Conservation (phyloP, 2,113 vertebrate genomes). For the Hylia prasina region DNA sequence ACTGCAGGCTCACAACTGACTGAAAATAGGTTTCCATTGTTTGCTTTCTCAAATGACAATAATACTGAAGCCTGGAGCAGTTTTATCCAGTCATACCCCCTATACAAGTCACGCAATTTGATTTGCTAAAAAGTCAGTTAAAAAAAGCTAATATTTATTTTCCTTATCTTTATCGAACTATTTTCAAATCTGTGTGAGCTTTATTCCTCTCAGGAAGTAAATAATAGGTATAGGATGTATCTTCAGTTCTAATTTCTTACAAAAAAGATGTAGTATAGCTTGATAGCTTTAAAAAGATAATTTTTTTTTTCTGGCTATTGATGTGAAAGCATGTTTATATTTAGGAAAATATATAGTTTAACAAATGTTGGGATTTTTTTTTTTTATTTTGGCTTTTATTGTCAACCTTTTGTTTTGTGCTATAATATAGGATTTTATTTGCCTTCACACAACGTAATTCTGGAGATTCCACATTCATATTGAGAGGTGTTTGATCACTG, state of each 20-base stretch:
- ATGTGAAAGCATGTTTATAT: neutral
- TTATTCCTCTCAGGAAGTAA: neutral
- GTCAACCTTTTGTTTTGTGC: neutral
- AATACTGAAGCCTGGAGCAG: neutral
- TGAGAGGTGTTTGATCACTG: neutral
- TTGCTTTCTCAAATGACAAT: slow-evolving; percentile 13
- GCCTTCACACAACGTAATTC: neutral
- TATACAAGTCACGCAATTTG: neutral
- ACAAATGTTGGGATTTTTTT: neutral
- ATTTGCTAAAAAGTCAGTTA: neutral
- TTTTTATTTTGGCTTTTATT: neutral
- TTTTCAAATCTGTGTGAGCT: neutral
- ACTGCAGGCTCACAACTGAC: neutral
- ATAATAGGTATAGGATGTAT: neutral
- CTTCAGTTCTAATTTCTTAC: neutral
- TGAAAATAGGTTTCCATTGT: slow-evolving; percentile 9
- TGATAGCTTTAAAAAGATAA: neutral
- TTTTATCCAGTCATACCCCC: neutral
- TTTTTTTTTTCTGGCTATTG: neutral
- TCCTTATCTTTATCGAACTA: neutral
- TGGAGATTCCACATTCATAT: neutral
- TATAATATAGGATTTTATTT: neutral
- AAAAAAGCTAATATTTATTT: neutral
- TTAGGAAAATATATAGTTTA: neutral
- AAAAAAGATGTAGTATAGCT: neutral